phyloP scores from a whole-genome alignment of 2,888 invertebrate species.

The Hyposoter didymator region DNA sequence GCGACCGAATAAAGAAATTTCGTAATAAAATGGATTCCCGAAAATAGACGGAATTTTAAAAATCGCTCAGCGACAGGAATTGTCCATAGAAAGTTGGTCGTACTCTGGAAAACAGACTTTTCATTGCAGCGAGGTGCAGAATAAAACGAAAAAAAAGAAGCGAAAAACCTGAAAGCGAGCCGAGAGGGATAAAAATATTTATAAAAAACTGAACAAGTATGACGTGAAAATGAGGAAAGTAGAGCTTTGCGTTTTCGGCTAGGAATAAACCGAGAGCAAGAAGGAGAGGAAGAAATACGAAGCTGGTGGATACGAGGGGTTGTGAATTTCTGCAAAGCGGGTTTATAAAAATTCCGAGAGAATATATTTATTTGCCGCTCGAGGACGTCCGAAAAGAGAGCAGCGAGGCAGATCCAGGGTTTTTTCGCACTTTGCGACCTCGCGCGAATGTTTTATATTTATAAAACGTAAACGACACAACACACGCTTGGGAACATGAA shows the following conservation, averaged over 20 bases:
- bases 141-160: background rate
- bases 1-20: background rate
- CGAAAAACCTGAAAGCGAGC: slow-evolving; percentile 6
- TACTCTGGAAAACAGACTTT: background rate
- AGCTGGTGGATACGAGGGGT: slow-evolving; percentile 10
- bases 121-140: background rate
- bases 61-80: background rate
- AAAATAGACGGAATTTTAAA: background rate
- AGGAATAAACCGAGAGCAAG: slow-evolving; percentile 30
- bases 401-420: slow-evolving; percentile 1
- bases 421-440: slow-evolving; percentile 42
- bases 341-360: slow-evolving; percentile 67
- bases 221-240: slow-evolving; percentile 24
- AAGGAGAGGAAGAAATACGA: slow-evolving; percentile 24
- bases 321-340: slow-evolving; percentile 64
- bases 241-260: slow-evolving; percentile 21
- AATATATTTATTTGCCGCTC: slow-evolving; percentile 66
- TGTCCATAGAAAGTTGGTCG: background rate
- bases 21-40: background rate
- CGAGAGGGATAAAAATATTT: slow-evolving; percentile 8
- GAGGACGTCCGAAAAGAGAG: slow-evolving; percentile 43
- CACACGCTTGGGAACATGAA: slow-evolving; percentile 20
- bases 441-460: slow-evolving; percentile 51
- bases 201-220: slow-evolving; percentile 3
- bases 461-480: slow-evolving; percentile 50